Percentiles rank a stretch among this genome's conserved stretches.
Conservation (phyloP, 2,113 vertebrate species). For the Bettongia penicillata region DNA sequence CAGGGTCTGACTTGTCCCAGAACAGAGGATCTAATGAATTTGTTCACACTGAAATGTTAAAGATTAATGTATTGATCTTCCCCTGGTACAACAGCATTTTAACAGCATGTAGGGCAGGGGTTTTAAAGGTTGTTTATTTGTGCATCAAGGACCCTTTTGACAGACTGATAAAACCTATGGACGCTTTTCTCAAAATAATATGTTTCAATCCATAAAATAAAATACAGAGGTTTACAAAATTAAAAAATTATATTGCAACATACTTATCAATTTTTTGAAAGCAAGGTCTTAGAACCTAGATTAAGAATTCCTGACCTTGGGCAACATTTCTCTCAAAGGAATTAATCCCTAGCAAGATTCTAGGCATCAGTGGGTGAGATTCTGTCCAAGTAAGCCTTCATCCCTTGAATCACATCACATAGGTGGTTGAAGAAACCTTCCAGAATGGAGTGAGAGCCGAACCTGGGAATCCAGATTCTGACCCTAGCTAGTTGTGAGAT, state of each 20-base stretch:
- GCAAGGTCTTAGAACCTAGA: neutral
- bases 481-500: neutral
- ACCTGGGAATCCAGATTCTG: neutral
- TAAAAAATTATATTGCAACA: neutral
- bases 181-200: neutral
- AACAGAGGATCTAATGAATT: neutral
- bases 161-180: neutral
- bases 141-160: neutral
- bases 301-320: neutral
- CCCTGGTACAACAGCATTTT: neutral
- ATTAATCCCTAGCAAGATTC: slow-evolving; percentile 25
- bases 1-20: neutral
- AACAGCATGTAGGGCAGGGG: neutral
- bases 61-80: neutral
- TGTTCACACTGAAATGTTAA: neutral
- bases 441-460: neutral
- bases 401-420: neutral
- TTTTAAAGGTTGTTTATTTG: neutral
- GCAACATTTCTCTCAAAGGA: neutral
- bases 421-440: slow-evolving; percentile 7
- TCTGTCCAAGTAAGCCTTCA: slow-evolving; percentile 13
- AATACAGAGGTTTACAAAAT: neutral
- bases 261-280: neutral
- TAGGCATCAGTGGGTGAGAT: slow-evolving; percentile 15
- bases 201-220: neutral